Evolutionary conservation across 2,797 vertebrate genomes (phyloP).

Genomic region (Australoheros facetus): DNA sequence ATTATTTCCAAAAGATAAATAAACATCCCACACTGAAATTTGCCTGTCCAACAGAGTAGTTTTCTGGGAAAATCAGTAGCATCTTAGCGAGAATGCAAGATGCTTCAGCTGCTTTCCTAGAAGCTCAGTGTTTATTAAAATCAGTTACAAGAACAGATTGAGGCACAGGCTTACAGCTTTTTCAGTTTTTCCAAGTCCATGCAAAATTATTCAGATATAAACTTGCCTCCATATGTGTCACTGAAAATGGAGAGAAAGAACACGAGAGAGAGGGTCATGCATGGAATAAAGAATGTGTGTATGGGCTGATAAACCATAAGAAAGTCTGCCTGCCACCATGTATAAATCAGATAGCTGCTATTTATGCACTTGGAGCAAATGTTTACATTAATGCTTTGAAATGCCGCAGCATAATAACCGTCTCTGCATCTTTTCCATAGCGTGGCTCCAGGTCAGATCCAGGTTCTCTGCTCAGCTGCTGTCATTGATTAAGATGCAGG

Average conservation of each 20-base stretch:
- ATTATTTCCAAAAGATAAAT: background rate
- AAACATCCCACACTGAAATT: background rate
- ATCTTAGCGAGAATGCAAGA: background rate
- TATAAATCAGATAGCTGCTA: constrained; percentile 60
- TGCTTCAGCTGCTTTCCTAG: background rate
- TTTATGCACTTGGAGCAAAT: constrained; percentile 59
- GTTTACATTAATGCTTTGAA: constrained; percentile 63
- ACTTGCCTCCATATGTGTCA: background rate
- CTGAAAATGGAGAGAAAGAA: background rate
- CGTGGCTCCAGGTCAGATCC: constrained; percentile 53
- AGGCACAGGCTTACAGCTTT: background rate
- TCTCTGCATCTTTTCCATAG: constrained; percentile 26
- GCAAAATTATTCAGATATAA: too few species aligned
- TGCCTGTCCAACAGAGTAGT: background rate
- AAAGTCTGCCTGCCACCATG: constrained; percentile 37
- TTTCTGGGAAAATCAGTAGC: background rate
- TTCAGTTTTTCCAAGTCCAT: background rate
- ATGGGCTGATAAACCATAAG: constrained; percentile 56
- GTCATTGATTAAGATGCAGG: constrained; percentile 49
- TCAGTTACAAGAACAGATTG: background rate
- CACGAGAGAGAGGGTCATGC: constrained; percentile 10
- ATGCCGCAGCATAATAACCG: constrained; percentile 51
- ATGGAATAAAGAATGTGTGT: constrained; percentile 37
- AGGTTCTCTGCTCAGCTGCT: constrained; percentile 33
- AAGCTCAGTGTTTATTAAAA: background rate